Evolutionary conservation across 2,888 invertebrate genomes (phyloP), one percentile per base, ranked within the genome.

Genomic region (Acanthosepion lycidas): DNA sequence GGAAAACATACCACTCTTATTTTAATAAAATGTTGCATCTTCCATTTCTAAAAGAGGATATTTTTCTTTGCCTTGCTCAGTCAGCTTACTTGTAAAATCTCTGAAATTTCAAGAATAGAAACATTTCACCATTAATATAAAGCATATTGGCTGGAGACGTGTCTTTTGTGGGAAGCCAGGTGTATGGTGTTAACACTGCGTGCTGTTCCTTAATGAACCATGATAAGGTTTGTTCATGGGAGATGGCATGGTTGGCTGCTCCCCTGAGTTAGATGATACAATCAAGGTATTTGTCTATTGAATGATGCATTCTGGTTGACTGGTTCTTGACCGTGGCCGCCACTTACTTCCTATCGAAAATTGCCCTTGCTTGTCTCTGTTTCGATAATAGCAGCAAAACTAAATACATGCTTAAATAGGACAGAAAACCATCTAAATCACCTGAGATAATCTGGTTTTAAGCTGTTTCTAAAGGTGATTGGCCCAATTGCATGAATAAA

Each of bases 261-360:
- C 33, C 78, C 78, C 78, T 18, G 78, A 78, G n/a, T n/a, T 18
- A 78, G 78, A 78, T n/a, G 78, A 42, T 42, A 42, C n/a, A 78
- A 78, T 78, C 78, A 78, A 78, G n/a, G 78, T 33, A 15, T 78
- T n/a, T n/a, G 78, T 78, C 78, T n/a, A 78, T 78, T 78, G 78
- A n/a, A n/a, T 78, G 78, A n/a, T n/a, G n/a, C 78, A 78, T 78
- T 78, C 78, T 78, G n/a, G 78, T 78, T 78, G 78, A n/a, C n/a
- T 78, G 78, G n/a, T n/a, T 78, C 78, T 78, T 78, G 78, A 9
- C 78, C 78, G 33, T 23, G n/a, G n/a, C n/a, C n/a, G 78, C 78
- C 8, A 78, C 78, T 18, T n/a, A 78, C 78, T 78, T 78, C n/a
- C 78, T 78, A n/a, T 78, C n/a, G 78, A 78, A 78, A 78, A 78